Base-by-base conservation (phyloP, 2,797 vertebrate genomes). In the Choloepus didactylus region DNA sequence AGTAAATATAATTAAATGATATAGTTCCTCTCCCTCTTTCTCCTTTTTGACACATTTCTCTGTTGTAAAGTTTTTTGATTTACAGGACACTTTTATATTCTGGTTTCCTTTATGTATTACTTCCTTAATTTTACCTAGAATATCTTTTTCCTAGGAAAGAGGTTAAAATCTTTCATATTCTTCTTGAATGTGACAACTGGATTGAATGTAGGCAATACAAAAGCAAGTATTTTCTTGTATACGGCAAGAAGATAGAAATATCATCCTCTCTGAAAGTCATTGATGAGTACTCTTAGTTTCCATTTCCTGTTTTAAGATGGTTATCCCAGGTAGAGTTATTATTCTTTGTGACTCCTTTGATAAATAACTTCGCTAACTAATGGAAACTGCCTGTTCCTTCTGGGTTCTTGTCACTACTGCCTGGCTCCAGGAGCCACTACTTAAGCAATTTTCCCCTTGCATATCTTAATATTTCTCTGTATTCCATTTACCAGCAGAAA, bases 231-330 rank as follows among this genome's bases (percentile, higher is more conserved):
- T 41, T 67, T 41, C 31, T 38, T 94, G 23, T 29, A 83, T 80
- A 27, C 59, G 77, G 56, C 21, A 80, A 81, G 23, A 92, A 89
- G 70, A 81, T 75, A 76, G 87, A 93, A 77, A 27, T 31, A 89
- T n/a, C 14, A 85, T 67, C 31, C 38, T 64, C 38, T 64, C 18
- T 88, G 18, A 83, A 70, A 51, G 56, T 69, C 62, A 49, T 12
- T 59, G 21, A 67, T 69, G n/a, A 83, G 9, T 59, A 82, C 16
- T 49, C 25, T 84, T 77, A 35, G 19, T 73, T 77, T 87, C 8
- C 27, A 59, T 75, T 79, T 88, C 19, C 54, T 3, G 29, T 59
- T 66, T 84, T 3, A 72, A 38, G 19, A 49, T 81, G 10, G 15
- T 31, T 92, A 81, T 75, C 35, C 27, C 2, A 49, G 49, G 46